Conservation (phyloP, 64 coral and sea anemone species). For the Pocillopora verrucosa region DNA sequence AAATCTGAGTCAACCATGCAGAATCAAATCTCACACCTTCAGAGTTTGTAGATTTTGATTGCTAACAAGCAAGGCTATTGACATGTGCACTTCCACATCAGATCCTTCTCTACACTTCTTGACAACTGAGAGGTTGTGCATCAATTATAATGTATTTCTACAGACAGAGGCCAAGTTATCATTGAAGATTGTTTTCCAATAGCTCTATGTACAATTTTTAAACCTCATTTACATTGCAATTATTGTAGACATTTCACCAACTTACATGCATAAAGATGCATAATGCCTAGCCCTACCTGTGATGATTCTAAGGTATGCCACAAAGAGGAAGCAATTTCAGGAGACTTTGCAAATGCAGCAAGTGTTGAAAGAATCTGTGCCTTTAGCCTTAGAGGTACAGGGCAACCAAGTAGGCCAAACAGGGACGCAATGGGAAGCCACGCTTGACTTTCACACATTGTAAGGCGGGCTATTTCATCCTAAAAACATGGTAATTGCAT, state of each 20-base stretch:
- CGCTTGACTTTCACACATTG: slow-evolving; percentile 91
- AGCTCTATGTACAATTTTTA: too few relatives aligned
- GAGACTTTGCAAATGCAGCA: slow-evolving; percentile 92
- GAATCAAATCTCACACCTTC: too few relatives aligned
- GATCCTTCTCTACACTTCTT: too few relatives aligned
- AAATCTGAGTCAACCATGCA: too few relatives aligned
- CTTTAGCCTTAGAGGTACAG: slow-evolving; percentile 80
- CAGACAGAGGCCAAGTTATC: too few relatives aligned
- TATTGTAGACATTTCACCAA: not conserved
- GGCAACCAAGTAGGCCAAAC: slow-evolving; percentile 92
- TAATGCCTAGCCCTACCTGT: slow-evolving; percentile 56
- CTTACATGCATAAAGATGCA: not conserved
- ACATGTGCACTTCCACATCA: too few relatives aligned
- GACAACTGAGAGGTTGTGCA: too few relatives aligned
- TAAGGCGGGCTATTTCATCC: slow-evolving; percentile 87
- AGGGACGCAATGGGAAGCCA: slow-evolving; percentile 96
- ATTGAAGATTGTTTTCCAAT: too few relatives aligned
- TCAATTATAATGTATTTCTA: too few relatives aligned
- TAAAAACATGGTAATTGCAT: slow-evolving; percentile 11
- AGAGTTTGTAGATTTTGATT: too few relatives aligned
- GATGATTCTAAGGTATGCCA: slow-evolving; percentile 91
- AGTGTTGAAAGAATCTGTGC: slow-evolving; percentile 76
- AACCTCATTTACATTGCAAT: too few relatives aligned
- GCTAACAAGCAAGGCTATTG: too few relatives aligned
- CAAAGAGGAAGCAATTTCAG: slow-evolving; percentile 88